A percentile compares a stretch with the other conserved stretches of the same genome.
Conservation (phyloP, 1,140 invertebrate species). For the Druon quercuslanigerum region DNA sequence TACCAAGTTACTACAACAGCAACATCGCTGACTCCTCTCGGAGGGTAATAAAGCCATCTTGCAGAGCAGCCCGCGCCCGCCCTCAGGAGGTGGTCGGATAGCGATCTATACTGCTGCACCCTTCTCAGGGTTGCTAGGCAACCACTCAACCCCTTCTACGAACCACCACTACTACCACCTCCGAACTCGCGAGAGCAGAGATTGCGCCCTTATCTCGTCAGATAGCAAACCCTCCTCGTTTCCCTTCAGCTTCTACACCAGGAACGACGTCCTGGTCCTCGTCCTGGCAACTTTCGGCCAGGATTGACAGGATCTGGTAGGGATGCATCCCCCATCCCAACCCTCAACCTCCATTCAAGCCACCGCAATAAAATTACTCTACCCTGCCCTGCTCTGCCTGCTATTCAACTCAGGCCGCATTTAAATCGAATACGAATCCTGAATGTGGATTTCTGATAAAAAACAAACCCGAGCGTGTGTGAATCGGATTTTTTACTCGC, state of each 20-base stretch:
- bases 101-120: slow-evolving; percentile 70
- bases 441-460: slow-evolving; percentile 11
- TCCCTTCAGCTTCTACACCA: slow-evolving; percentile 33
- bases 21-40: slow-evolving; percentile 66
- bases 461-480: neutral
- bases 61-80: slow-evolving; percentile 65
- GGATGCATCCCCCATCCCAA: slow-evolving; percentile 22
- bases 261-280: slow-evolving; percentile 53
- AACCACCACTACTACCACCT: slow-evolving; percentile 49
- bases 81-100: slow-evolving; percentile 68
- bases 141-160: slow-evolving; percentile 61
- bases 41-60: slow-evolving; percentile 72
- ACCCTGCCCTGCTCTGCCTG: neutral
- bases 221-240: slow-evolving; percentile 53
- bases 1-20: slow-evolving; percentile 64
- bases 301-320: slow-evolving; percentile 53
- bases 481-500: neutral
- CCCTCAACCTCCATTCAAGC: neutral
- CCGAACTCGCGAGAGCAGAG: slow-evolving; percentile 50
- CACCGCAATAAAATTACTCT: slow-evolving; percentile 26
- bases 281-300: slow-evolving; percentile 51
- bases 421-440: slow-evolving; percentile 20
- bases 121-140: slow-evolving; percentile 64
- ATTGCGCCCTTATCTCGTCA: slow-evolving; percentile 61
- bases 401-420: slow-evolving; percentile 23